Evolutionary conservation across 2,113 vertebrate species (phyloP), one percentile per base, ranked within the genome.

Genomic region (Microtus oregoni): DNA sequence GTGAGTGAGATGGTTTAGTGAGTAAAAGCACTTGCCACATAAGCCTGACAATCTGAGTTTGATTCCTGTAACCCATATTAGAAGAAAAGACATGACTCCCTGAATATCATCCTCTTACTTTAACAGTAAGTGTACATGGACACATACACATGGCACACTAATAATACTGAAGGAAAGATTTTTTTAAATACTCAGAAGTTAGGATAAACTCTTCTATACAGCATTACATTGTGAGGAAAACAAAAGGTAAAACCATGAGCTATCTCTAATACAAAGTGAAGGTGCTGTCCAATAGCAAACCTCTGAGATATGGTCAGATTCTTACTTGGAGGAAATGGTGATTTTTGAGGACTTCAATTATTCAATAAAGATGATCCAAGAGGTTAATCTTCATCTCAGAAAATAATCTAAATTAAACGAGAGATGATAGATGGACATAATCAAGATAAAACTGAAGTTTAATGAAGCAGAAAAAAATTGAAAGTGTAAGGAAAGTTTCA

Each of bases 391-490:
- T 81, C 7, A 32, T 52, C 38, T 89, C 65, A 17, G 38, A 41
- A 11, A 28, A 87, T 35, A 86, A 85, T 50, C 30, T 65, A 91
- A 91, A 28, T 15, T 61, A 68, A 96, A 70, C 55, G 76, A 78
- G 82, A 91, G 52, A 90, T 75, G 13, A 75, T n/a, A 67, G 35
- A 88, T 61, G 77, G 28, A 88, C 75, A 73, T 85, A 22, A 41
- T 28, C 47, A 91, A 79, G 44, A 73, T 86, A 91, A 91, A 81
- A 30, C 30, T 91, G 4, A 79, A 68, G 38, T 93, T 93, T 88
- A 89, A 75, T 58, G 26, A 95, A 94, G 19, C 19, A 85, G 38
- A 85, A 20, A 89, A n/a, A 73, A 55, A 30, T 32, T 65, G 38
- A 11, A 55, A 47, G 15, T 67, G 5, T 65, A 52, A 70, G 28